These are phyloP conservation scores for Halocynthia roretzi DNA, from an alignment of 23 tunicate species.

Conservation along the genomic window DNA sequence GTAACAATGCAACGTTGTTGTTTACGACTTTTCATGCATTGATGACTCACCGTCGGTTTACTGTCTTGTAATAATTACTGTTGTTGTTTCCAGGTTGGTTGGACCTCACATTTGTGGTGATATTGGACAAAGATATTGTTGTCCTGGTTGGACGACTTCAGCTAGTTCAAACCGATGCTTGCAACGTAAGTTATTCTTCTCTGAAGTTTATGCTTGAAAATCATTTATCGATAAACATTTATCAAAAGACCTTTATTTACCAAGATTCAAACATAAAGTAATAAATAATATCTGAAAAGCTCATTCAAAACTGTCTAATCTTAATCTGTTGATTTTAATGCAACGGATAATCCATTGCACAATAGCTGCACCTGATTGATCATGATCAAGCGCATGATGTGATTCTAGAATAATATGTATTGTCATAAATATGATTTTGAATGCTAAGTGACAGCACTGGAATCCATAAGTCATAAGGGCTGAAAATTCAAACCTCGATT, in stretches of 20 bases:
- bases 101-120: slow-evolving; percentile 90
- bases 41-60: background rate
- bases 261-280: too few species aligned
- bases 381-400: too few species aligned
- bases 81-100: slow-evolving; percentile 31
- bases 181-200: slow-evolving; percentile 31
- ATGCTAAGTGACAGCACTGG: too few species aligned
- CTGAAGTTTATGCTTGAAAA: background rate
- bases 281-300: too few species aligned
- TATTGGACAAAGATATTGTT: slow-evolving; percentile 75
- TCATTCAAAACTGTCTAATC: background rate
- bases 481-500: too few species aligned
- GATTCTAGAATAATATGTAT: too few species aligned
- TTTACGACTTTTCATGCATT: background rate
- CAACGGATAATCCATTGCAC: too few species aligned
- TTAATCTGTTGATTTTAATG: too few species aligned
- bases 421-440: too few species aligned
- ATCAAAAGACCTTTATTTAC: background rate
- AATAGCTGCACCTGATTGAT: too few species aligned
- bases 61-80: too few species aligned
- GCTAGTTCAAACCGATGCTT: slow-evolving; percentile 38
- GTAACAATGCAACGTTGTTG: background rate
- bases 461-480: too few species aligned
- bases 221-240: background rate
- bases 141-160: slow-evolving; percentile 73